Percentiles rank a stretch among this genome's conserved stretches.
These are phyloP conservation scores for Todiramphus saurophagus DNA, from an alignment of 2,113 vertebrate species.

Conservation along the genomic window DNA sequence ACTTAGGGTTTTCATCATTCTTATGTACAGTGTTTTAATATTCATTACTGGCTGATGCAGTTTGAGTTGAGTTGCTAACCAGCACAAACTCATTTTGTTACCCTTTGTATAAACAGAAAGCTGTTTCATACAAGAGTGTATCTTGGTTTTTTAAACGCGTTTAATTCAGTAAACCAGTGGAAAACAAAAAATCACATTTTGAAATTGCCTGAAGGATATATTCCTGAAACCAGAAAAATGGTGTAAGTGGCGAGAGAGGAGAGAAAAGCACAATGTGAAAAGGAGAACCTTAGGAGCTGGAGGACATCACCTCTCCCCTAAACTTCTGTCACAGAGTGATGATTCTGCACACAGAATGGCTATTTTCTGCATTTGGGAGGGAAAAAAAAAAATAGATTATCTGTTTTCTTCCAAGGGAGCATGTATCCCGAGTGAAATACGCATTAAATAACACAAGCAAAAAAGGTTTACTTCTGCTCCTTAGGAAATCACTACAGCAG, in stretches of 20 bases:
- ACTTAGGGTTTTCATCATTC: not conserved
- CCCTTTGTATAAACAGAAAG: not conserved
- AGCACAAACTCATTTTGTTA: not conserved
- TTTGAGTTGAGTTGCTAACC: not conserved
- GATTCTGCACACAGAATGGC: not conserved
- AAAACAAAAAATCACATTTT: not conserved
- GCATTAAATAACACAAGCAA: not conserved
- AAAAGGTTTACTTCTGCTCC: not conserved
- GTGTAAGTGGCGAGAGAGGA: not conserved
- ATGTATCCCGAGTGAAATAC: not conserved
- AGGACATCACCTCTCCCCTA: not conserved
- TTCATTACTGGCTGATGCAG: not conserved
- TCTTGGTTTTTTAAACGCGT: not conserved
- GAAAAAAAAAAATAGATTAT: not conserved
- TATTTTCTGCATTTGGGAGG: not conserved
- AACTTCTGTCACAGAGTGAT: not conserved
- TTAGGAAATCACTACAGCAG: not conserved
- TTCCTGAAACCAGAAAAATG: not conserved
- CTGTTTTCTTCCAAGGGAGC: not conserved
- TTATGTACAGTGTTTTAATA: not conserved
- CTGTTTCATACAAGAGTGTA: not conserved
- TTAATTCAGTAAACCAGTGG: not conserved
- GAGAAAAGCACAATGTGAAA: not conserved
- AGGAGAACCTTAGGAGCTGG: not conserved
- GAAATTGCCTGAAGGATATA: not conserved